A percentile compares a stretch with the other conserved stretches of the same genome.
These are phyloP conservation scores for Tragelaphus strepsiceros DNA, from an alignment of 2,113 vertebrate species.

Conservation along the genomic window DNA sequence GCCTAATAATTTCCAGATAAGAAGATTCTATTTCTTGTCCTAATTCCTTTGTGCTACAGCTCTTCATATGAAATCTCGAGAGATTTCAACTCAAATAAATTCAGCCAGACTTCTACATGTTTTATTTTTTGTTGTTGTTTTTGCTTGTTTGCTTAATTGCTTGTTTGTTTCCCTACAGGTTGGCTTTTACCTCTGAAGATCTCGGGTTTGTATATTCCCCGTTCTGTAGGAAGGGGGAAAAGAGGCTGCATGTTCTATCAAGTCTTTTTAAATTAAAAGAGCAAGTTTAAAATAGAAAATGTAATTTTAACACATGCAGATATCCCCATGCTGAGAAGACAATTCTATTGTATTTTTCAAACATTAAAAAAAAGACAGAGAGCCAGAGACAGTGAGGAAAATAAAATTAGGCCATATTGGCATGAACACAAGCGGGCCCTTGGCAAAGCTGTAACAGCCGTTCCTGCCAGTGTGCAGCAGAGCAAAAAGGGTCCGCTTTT, in stretches of 20 bases:
- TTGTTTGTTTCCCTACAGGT: background rate
- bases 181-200: background rate
- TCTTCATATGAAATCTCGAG: background rate
- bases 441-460: background rate
- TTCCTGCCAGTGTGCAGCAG: background rate
- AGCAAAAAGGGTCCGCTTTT: conserved; percentile 12
- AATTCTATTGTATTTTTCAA: conserved; percentile 63
- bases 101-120: background rate
- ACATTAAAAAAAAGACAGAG: background rate
- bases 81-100: background rate
- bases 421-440: background rate
- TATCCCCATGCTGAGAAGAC: conserved; percentile 59
- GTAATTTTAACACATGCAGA: conserved; percentile 67
- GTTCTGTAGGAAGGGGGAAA: background rate
- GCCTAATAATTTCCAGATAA: background rate
- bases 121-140: background rate
- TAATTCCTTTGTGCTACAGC: background rate
- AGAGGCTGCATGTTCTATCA: conserved; percentile 29
- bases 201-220: background rate
- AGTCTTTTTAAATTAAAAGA: conserved; percentile 56
- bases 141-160: background rate
- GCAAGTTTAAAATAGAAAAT: conserved; percentile 67
- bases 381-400: background rate
- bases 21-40: background rate
- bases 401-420: conserved; percentile 49